These are phyloP conservation scores for Colletes latitarsis DNA, from an alignment of 1,140 invertebrate species.

Conservation along the genomic window DNA sequence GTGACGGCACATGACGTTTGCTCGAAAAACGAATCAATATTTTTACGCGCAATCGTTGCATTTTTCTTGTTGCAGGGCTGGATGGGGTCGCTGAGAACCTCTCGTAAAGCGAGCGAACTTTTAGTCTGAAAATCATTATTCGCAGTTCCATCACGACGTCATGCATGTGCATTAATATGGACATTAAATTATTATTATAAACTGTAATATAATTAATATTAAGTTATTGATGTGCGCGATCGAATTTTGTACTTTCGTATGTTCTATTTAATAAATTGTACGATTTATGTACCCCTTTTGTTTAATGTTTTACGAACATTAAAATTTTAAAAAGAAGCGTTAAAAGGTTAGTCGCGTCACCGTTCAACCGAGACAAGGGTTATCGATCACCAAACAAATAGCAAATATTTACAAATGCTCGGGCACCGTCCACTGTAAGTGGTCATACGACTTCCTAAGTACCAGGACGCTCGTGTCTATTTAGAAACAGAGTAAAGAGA, in stretches of 20 bases:
- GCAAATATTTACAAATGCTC: not conserved
- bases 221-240: not conserved
- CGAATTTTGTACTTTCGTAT: slow-evolving; percentile 12
- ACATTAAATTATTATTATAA: not conserved
- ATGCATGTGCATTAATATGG: not conserved
- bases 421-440: not conserved
- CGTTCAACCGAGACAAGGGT: not conserved
- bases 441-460: not conserved
- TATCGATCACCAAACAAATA: not conserved
- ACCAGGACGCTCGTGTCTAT: not conserved
- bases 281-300: not conserved
- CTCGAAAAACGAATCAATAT: no score
- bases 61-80: slow-evolving; percentile 52
- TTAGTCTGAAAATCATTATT: not conserved
- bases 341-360: not conserved
- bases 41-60: not conserved
- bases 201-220: not conserved
- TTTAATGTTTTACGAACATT: no score
- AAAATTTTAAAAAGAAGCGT: no score
- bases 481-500: not conserved
- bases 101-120: not conserved
- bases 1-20: no score
- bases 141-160: not conserved
- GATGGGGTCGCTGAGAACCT: slow-evolving; percentile 56
- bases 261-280: not conserved